Conservation (phyloP, 2,888 invertebrate genomes). For the Gymnosoma rotundatum region DNA sequence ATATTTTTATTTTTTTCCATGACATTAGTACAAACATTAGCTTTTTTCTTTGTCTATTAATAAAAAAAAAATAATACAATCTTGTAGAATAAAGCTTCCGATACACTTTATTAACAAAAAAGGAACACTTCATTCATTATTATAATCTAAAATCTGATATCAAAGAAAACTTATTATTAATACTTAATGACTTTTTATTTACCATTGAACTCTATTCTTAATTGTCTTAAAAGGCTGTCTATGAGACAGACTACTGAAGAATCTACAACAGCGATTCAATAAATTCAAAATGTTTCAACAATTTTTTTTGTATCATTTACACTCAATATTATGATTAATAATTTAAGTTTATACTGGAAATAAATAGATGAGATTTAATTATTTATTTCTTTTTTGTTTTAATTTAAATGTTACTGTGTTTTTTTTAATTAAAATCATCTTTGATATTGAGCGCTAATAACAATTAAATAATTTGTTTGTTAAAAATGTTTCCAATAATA, state of each 20-base stretch:
- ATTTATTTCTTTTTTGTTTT: neutral
- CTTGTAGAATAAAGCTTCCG: neutral
- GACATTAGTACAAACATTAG: no score
- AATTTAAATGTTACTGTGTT: no score
- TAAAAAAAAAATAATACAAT: no score
- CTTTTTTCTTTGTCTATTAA: no score
- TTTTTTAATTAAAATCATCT: no score
- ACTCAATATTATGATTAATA: neutral
- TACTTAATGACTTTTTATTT: constrained; percentile 18
- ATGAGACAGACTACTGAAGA: constrained; percentile 36
- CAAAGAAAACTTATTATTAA: constrained; percentile 22
- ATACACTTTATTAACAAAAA: no score
- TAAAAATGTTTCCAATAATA: no score
- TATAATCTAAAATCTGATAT: no score
- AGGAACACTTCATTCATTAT: neutral
- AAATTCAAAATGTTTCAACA: no score
- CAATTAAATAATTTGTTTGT: no score
- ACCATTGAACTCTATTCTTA: constrained; percentile 22
- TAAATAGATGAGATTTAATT: constrained; percentile 29
- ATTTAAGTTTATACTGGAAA: constrained; percentile 46
- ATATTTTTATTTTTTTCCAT: no score
- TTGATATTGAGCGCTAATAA: no score
- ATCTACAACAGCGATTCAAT: constrained; percentile 8
- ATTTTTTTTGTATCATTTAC: neutral
- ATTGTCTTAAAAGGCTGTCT: neutral